Percentiles rank a stretch among this genome's conserved stretches.
Conservation (phyloP, 2,888 invertebrate species). For the Caenorhabditis plicata region DNA sequence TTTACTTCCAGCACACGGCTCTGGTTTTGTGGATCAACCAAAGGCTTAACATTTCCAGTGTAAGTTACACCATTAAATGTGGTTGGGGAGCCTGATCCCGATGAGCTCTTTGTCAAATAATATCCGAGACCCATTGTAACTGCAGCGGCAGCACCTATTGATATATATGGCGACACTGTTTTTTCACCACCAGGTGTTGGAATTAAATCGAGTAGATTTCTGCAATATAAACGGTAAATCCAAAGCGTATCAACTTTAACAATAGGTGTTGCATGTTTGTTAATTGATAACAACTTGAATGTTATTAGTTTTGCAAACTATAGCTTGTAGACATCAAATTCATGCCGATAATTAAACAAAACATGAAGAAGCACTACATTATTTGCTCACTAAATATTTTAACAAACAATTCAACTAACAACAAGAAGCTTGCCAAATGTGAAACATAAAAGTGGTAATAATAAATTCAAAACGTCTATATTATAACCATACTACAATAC, state of each 20-base stretch:
- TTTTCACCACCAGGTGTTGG: conserved; percentile 15
- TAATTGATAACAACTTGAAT: no score
- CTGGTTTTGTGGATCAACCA: conserved; percentile 50
- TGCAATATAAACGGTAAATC: no score
- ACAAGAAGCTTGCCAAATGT: no score
- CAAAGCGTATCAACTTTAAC: no score
- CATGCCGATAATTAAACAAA: conserved; percentile 1
- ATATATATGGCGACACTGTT: conserved; percentile 21
- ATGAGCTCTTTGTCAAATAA: conserved; percentile 35
- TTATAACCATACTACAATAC: no score
- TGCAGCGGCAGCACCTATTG: conserved; percentile 47
- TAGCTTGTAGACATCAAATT: conserved; percentile 8
- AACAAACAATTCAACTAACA: conserved; percentile 4
- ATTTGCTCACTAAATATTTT: conserved; percentile 1
- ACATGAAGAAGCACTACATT: conserved; percentile 13
- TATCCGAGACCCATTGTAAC: conserved; percentile 52
- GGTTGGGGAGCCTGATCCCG: conserved; percentile 9
- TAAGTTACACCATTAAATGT: conserved; percentile 26
- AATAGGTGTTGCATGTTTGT: no score
- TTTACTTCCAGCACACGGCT: conserved; percentile 40
- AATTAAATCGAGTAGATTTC: conserved; percentile 37
- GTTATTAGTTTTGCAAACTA: conserved; percentile 1
- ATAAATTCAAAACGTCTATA: no score
- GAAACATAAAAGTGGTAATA: no score
- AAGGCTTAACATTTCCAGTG: conserved; percentile 41